A percentile compares a stretch with the other conserved stretches of the same genome.
Conservation (phyloP, 2,797 vertebrate species). For the Oreochromis mossambicus region DNA sequence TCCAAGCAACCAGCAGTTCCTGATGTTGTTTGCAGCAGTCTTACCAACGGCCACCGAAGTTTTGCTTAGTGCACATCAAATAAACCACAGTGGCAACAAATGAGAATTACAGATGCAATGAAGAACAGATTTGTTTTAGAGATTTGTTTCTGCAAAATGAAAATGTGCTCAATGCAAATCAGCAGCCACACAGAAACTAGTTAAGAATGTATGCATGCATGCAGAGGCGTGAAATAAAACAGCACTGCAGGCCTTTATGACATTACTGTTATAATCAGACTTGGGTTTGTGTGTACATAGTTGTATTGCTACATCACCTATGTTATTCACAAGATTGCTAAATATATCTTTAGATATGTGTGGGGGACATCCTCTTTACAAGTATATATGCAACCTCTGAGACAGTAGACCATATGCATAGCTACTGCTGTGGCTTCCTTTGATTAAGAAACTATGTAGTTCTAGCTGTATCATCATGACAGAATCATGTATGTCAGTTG, state of each 20-base stretch:
- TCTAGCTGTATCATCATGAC: background rate
- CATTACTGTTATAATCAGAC: background rate
- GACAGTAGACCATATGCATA: background rate
- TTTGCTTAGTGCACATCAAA: conserved; percentile 2
- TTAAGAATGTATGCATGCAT: background rate
- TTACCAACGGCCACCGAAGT: background rate
- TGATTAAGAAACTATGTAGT: background rate
- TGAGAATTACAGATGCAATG: background rate
- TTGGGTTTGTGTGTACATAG: background rate
- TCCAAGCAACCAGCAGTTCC: background rate
- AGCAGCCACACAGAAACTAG: background rate
- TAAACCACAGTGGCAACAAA: conserved; percentile 8
- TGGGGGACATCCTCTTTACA: background rate
- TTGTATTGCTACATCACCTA: background rate
- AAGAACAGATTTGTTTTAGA: background rate
- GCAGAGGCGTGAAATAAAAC: background rate
- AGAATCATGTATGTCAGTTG: background rate
- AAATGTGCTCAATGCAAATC: background rate
- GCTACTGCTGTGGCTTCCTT: background rate
- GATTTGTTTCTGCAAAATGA: background rate
- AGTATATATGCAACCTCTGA: background rate
- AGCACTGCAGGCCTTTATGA: background rate
- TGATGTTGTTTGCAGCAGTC: background rate
- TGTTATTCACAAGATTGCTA: background rate
- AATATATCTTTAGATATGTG: background rate